Evolutionary conservation across 2,113 vertebrate genomes (phyloP).

Genomic region (Maccullochella peelii): DNA sequence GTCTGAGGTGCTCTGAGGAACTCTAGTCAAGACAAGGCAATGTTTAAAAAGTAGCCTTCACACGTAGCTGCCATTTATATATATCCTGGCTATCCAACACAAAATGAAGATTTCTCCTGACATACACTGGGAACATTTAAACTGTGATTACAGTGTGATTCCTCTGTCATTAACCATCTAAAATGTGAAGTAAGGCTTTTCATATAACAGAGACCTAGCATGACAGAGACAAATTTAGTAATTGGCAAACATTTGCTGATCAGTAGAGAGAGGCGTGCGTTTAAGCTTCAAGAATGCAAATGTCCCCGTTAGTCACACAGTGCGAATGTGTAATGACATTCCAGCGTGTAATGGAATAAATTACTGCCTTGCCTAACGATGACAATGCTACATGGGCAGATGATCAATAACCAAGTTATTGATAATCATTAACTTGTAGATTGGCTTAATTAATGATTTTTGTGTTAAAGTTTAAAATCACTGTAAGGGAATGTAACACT

Average conservation of each 20-base stretch:
- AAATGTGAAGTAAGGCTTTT: too few relatives aligned
- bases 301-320: constrained; percentile 57
- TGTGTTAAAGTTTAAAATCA: neutral
- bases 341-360: constrained; percentile 46
- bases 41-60: neutral
- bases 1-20: too few relatives aligned
- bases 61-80: too few relatives aligned
- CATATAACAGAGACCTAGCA: constrained; percentile 34
- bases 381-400: constrained; percentile 30
- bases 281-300: constrained; percentile 53
- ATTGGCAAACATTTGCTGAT: constrained; percentile 65
- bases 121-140: neutral
- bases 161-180: neutral
- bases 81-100: neutral
- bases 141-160: constrained; percentile 4
- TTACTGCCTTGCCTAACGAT: constrained; percentile 58
- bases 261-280: constrained; percentile 43
- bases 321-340: constrained; percentile 46
- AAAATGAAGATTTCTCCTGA: neutral
- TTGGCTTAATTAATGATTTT: constrained; percentile 13
- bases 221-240: constrained; percentile 51
- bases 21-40: neutral
- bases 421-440: constrained; percentile 26
- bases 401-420: constrained; percentile 50
- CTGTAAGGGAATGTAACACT: neutral